These are phyloP conservation scores for Kryptopterus vitreolus DNA, from an alignment of 2,797 vertebrate genomes.

Conservation along the genomic window DNA sequence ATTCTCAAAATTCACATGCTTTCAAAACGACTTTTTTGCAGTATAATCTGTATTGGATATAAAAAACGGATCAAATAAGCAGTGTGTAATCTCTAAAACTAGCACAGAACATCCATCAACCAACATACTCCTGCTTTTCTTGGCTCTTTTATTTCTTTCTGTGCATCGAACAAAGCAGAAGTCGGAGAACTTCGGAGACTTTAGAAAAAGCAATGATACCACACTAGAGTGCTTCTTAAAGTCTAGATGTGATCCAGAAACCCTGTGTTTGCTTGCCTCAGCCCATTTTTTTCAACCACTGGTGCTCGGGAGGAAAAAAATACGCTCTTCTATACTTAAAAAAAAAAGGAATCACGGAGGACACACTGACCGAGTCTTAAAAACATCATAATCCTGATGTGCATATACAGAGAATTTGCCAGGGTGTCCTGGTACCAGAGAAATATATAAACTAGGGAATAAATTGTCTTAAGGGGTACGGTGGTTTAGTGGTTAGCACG, in stretches of 20 bases:
- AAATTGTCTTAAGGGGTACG: too few species aligned
- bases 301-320: slow-evolving; percentile 14
- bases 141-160: not conserved
- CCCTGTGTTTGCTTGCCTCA: slow-evolving; percentile 55
- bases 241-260: slow-evolving; percentile 6
- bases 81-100: not conserved
- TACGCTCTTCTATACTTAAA: too few species aligned
- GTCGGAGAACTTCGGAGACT: not conserved
- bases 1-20: not conserved
- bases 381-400: not conserved
- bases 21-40: not conserved
- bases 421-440: too few species aligned
- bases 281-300: slow-evolving; percentile 34
- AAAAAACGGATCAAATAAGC: not conserved
- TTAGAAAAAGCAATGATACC: slow-evolving; percentile 1
- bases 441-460: too few species aligned
- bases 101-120: not conserved
- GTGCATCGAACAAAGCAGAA: not conserved
- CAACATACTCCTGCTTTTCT: not conserved
- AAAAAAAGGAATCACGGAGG: not conserved
- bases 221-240: not conserved
- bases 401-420: too few species aligned
- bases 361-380: not conserved
- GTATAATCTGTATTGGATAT: not conserved
- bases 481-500: too few species aligned